Conservation (phyloP, 2,888 invertebrate genomes). For the Suillia variegata region DNA sequence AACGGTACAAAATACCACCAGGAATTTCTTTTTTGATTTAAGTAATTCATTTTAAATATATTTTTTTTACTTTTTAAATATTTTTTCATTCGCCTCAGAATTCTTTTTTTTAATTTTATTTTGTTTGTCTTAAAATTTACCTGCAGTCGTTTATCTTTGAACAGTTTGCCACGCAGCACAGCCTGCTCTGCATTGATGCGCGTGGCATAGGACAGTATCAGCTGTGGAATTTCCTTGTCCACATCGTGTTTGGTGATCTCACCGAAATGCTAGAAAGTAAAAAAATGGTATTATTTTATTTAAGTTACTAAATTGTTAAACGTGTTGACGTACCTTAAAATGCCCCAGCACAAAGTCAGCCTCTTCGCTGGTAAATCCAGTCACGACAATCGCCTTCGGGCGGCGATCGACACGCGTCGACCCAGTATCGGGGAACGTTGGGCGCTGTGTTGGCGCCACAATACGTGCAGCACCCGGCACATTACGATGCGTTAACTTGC, state of each 20-base stretch:
- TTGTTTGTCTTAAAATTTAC: too few species aligned
- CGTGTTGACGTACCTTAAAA: constrained; percentile 73
- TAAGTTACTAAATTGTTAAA: background rate
- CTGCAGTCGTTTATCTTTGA: constrained; percentile 78
- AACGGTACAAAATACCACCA: too few species aligned
- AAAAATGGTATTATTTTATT: constrained; percentile 8
- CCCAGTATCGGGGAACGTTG: constrained; percentile 52
- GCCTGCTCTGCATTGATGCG: constrained; percentile 61
- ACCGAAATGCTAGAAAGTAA: constrained; percentile 81
- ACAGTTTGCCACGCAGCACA: constrained; percentile 61
- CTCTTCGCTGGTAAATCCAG: constrained; percentile 85
- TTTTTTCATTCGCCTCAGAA: background rate
- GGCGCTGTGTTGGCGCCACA: constrained; percentile 41
- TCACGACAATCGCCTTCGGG: constrained; percentile 83
- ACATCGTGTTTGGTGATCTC: constrained; percentile 81
- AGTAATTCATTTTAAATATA: too few species aligned
- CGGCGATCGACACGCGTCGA: constrained; percentile 77
- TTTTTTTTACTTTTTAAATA: too few species aligned
- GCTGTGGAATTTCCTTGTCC: constrained; percentile 72
- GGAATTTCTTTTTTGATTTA: too few species aligned
- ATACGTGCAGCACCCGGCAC: too few species aligned
- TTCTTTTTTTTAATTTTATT: background rate
- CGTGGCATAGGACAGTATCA: constrained; percentile 59
- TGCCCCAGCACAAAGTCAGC: constrained; percentile 79
- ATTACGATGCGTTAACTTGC: constrained; percentile 34